phyloP scores from a whole-genome alignment of 2,113 vertebrate genomes.

The Anoplopoma fimbria region DNA sequence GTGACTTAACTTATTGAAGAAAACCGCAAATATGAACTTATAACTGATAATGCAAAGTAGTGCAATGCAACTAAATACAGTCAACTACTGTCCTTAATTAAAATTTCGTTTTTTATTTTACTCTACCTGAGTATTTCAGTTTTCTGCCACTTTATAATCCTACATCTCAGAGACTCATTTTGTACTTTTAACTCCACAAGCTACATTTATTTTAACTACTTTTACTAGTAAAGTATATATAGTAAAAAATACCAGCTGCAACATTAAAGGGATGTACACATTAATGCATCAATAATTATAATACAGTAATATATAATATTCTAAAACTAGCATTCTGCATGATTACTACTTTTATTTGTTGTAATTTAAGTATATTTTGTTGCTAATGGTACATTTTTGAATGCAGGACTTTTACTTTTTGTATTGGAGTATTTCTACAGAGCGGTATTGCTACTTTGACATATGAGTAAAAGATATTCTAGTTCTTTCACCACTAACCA shows the following conservation, averaged over 20 bases:
- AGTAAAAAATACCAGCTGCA: background rate
- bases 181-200: background rate
- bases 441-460: background rate
- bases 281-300: background rate
- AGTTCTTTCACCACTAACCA: background rate
- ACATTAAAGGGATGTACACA: background rate
- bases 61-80: background rate
- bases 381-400: background rate
- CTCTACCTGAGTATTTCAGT: background rate
- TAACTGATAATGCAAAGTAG: background rate
- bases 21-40: background rate
- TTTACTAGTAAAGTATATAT: background rate
- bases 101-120: background rate
- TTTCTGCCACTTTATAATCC: background rate
- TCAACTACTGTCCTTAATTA: background rate
- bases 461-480: too few species aligned
- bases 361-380: background rate
- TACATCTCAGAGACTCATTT: background rate
- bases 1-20: background rate
- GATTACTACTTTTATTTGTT: background rate
- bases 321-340: background rate
- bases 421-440: background rate
- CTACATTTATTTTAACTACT: background rate
- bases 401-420: constrained; percentile 1
- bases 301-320: background rate